phyloP scores from a whole-genome alignment of 2,113 vertebrate genomes.

The Thymallus thymallus region DNA sequence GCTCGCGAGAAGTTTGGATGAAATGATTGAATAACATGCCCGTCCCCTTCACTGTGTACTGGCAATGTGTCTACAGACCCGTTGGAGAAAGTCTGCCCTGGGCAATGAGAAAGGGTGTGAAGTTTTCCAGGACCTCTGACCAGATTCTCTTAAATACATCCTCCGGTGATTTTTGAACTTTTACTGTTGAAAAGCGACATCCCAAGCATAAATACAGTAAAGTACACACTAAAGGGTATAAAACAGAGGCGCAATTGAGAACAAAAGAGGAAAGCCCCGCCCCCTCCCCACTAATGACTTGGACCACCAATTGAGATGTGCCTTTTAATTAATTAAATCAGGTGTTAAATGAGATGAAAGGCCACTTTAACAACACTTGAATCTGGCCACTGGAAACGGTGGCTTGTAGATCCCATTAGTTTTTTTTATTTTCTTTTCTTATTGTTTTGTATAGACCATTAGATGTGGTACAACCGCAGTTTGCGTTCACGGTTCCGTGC shows the following conservation, averaged over 20 bases:
- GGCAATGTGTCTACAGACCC: neutral
- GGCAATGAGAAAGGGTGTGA: neutral
- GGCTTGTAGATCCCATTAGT: neutral
- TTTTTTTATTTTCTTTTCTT: neutral
- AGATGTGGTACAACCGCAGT: slow-evolving; percentile 9
- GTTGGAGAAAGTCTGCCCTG: neutral
- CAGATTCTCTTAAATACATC: neutral
- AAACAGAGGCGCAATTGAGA: too few relatives aligned
- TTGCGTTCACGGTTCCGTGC: slow-evolving; percentile 1
- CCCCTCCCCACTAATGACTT: too few relatives aligned
- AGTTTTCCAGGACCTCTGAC: neutral
- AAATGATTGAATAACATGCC: neutral
- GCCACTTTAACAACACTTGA: neutral
- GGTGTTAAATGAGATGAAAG: too few relatives aligned
- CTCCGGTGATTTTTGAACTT: too few relatives aligned
- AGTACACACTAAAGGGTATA: too few relatives aligned
- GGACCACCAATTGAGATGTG: too few relatives aligned
- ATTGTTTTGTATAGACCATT: slow-evolving; percentile 9
- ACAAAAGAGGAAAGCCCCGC: too few relatives aligned
- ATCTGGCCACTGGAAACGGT: neutral
- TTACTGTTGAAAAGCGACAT: too few relatives aligned
- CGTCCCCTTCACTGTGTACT: neutral
- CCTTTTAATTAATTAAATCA: too few relatives aligned
- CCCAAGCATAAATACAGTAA: too few relatives aligned
- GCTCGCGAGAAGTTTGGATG: too few relatives aligned